Conservation (phyloP, 2,797 vertebrate genomes). For the Schizothorax lantsangensis region DNA sequence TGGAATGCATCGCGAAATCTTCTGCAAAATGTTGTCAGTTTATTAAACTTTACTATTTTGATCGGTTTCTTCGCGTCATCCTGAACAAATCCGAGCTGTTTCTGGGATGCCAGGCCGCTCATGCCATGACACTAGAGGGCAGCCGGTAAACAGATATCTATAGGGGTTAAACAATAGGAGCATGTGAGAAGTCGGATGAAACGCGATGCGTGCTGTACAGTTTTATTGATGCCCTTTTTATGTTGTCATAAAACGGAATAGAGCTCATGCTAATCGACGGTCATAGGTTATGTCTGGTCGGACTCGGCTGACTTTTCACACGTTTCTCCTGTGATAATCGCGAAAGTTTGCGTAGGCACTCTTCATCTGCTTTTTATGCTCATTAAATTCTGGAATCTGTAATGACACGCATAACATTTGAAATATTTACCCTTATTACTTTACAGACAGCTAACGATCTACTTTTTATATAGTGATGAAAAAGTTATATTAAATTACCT, state of each 20-base stretch:
- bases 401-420: neutral
- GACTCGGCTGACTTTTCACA: neutral
- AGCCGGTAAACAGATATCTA: slow-evolving; percentile 45
- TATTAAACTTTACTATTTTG: neutral
- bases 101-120: slow-evolving; percentile 47
- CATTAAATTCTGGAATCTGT: neutral
- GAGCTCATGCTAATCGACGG: neutral
- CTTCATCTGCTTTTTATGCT: neutral
- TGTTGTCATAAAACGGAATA: neutral
- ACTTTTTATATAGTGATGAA: neutral
- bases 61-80: slow-evolving; percentile 8
- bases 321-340: neutral
- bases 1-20: neutral
- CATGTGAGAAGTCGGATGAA: neutral
- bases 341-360: neutral
- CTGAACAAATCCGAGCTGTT: slow-evolving; percentile 24
- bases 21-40: neutral
- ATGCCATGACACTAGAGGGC: slow-evolving; percentile 55
- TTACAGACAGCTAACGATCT: neutral
- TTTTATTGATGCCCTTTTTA: neutral
- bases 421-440: neutral
- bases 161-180: slow-evolving; percentile 28
- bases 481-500: neutral
- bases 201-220: neutral
- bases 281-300: neutral